A percentile compares a stretch with the other conserved stretches of the same genome.
phyloP scores from a whole-genome alignment of 1,140 invertebrate species.

The Onthophagus taurus region DNA sequence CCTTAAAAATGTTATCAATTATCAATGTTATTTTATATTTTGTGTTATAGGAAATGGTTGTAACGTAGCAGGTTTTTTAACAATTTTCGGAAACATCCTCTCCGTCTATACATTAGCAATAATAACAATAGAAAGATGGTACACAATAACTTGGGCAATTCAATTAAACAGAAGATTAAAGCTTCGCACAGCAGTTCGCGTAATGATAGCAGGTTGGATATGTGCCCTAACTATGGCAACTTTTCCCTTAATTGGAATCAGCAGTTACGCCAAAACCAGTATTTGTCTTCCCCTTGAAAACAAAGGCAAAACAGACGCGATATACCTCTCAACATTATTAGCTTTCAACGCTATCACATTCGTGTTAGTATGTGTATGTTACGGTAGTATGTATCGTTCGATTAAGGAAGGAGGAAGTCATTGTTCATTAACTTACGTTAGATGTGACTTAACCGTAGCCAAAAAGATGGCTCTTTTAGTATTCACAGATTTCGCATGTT shows the following conservation, averaged over 20 bases:
- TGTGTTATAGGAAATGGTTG: slow-evolving; percentile 54
- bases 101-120: slow-evolving; percentile 79
- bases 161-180: slow-evolving; percentile 63
- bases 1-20: too few species aligned
- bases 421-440: slow-evolving; percentile 50
- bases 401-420: slow-evolving; percentile 44
- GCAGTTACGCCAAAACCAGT: slow-evolving; percentile 58
- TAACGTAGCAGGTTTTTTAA: slow-evolving; percentile 75
- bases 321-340: slow-evolving; percentile 63
- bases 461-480: slow-evolving; percentile 83
- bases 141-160: slow-evolving; percentile 77
- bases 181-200: slow-evolving; percentile 56
- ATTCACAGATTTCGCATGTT: slow-evolving; percentile 79
- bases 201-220: slow-evolving; percentile 64
- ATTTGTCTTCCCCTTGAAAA: slow-evolving; percentile 67
- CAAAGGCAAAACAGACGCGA: slow-evolving; percentile 48
- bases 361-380: slow-evolving; percentile 66
- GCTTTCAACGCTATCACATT: slow-evolving; percentile 65
- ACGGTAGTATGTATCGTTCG: slow-evolving; percentile 72
- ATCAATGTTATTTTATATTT: too few species aligned
- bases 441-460: slow-evolving; percentile 66
- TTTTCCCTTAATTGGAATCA: slow-evolving; percentile 69
- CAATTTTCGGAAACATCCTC: slow-evolving; percentile 76
- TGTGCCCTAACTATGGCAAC: slow-evolving; percentile 65
- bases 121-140: slow-evolving; percentile 80